Conservation (phyloP, 2,113 vertebrate species). For the Sakesphorus luctuosus region DNA sequence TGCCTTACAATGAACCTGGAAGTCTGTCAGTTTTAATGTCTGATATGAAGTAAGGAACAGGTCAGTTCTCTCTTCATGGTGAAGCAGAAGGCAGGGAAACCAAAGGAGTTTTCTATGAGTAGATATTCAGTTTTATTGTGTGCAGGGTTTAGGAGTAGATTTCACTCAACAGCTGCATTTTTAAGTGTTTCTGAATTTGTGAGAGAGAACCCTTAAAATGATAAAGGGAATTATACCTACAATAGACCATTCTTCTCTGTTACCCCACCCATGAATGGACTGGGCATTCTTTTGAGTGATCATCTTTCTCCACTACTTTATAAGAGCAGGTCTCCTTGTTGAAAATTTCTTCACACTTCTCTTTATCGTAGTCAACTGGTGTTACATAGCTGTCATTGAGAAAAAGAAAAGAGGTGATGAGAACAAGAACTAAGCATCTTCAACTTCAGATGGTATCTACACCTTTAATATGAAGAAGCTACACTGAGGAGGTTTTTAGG, state of each 20-base stretch:
- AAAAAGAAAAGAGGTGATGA: not conserved
- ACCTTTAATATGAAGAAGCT: not conserved
- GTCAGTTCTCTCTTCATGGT: not conserved
- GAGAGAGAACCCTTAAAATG: not conserved
- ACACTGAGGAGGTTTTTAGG: not conserved
- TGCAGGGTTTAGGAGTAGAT: not conserved
- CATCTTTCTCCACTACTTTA: slow-evolving; percentile 36
- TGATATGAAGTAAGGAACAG: not conserved
- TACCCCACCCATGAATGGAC: not conserved
- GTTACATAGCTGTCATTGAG: not conserved
- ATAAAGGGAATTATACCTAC: not conserved
- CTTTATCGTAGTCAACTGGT: not conserved
- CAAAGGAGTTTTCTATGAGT: not conserved
- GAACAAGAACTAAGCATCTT: not conserved
- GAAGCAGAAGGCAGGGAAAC: not conserved
- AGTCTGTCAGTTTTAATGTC: not conserved
- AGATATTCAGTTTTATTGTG: not conserved
- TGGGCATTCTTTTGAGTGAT: slow-evolving; percentile 41
- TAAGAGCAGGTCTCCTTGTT: slow-evolving; percentile 22
- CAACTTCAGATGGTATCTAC: not conserved
- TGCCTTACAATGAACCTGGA: not conserved
- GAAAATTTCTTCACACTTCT: slow-evolving; percentile 40
- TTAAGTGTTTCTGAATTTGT: not conserved
- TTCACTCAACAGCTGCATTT: not conserved
- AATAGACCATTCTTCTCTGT: not conserved